A percentile compares a stretch with the other conserved stretches of the same genome.
These are phyloP conservation scores for Poeciliopsis turneri DNA, from an alignment of 2,797 vertebrate genomes.

Conservation along the genomic window DNA sequence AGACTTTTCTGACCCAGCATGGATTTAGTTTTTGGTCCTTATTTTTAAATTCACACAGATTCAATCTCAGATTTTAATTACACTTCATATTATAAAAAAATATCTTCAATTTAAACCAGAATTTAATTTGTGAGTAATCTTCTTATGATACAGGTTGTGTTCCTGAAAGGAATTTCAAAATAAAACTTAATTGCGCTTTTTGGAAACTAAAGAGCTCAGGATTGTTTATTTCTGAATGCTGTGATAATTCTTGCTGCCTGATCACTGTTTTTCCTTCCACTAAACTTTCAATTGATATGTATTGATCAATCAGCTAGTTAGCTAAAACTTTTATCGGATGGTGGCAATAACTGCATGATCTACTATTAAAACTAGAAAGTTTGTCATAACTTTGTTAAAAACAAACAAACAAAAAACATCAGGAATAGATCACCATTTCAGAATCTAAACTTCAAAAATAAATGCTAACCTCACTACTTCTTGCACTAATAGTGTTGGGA, in stretches of 20 bases:
- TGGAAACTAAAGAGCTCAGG: not conserved
- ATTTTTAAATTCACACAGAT: not conserved
- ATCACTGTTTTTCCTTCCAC: not conserved
- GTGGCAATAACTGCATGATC: not conserved
- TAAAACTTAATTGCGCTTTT: conserved; percentile 34
- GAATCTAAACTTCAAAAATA: not conserved
- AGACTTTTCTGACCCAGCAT: not conserved
- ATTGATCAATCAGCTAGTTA: not conserved
- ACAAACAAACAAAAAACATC: not conserved
- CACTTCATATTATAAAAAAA: not conserved
- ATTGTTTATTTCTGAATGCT: not conserved
- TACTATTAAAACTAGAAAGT: not conserved
- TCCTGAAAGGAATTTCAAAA: conserved; percentile 46
- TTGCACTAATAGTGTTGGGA: not conserved
- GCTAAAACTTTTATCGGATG: not conserved
- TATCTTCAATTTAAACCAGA: conserved; percentile 22
- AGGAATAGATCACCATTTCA: not conserved
- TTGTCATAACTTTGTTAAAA: too few relatives aligned
- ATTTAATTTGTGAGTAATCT: not conserved
- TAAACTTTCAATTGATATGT: not conserved
- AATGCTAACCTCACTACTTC: not conserved
- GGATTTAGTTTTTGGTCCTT: not conserved
- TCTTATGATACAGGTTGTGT: fast-evolving
- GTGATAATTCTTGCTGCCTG: not conserved
- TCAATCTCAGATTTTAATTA: conserved; percentile 1